These are phyloP conservation scores for Agrotis ipsilon DNA, from an alignment of 2,888 invertebrate genomes.

Conservation along the genomic window DNA sequence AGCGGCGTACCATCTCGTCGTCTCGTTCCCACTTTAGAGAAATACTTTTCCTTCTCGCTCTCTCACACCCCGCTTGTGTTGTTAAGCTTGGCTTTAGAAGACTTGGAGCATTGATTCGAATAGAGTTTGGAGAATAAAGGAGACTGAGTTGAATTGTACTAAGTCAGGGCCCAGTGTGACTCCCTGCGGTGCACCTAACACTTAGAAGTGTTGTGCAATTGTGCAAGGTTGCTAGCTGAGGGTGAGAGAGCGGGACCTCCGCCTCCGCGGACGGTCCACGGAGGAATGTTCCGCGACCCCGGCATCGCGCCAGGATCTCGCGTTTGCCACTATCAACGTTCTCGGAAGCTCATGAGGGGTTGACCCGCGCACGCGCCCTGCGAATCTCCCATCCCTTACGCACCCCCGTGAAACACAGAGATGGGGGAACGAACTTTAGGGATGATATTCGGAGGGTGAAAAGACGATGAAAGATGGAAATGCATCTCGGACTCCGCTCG, in stretches of 20 bases:
- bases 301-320: conserved; percentile 86
- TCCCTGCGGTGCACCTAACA: conserved; percentile 71
- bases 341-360: conserved; percentile 87
- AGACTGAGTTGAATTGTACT: conserved; percentile 44
- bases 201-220: conserved; percentile 63
- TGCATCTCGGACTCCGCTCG: conserved; percentile 90
- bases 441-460: conserved; percentile 90
- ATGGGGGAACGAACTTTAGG: conserved; percentile 82
- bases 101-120: conserved; percentile 57
- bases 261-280: conserved; percentile 88
- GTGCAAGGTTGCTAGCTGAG: conserved; percentile 76
- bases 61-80: conserved; percentile 85
- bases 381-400: conserved; percentile 74
- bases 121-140: conserved; percentile 40
- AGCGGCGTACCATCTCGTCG: conserved; percentile 85
- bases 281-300: conserved; percentile 86
- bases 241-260: conserved; percentile 90
- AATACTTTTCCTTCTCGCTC: conserved; percentile 85
- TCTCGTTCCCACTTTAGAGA: conserved; percentile 90
- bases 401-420: conserved; percentile 72
- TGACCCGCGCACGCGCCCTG: conserved; percentile 86
- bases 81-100: conserved; percentile 64
- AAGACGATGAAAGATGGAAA: conserved; percentile 90
- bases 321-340: conserved; percentile 84
- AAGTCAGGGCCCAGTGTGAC: conserved; percentile 58